Base-by-base conservation (phyloP, 2,113 vertebrate genomes). In the Struthidea cinerea region DNA sequence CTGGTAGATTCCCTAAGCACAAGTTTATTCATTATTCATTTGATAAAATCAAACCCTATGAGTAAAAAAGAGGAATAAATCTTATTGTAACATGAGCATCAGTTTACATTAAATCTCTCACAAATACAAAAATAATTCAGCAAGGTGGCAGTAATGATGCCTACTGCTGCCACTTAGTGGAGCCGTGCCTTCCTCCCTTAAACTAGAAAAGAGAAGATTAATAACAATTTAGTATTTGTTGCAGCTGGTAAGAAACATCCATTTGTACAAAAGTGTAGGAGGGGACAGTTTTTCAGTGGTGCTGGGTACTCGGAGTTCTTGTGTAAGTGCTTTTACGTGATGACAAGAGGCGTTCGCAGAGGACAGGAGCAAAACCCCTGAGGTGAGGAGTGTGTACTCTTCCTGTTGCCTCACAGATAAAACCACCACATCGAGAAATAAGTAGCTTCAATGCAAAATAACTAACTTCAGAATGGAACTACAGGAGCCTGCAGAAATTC, bases 161-260 rank as follows among this genome's bases (percentile, higher is more conserved):
- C 59, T 75, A 35, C 42, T 88, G 92, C 82, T 93, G 92, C 93
- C 92, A 75, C 87, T 93, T 82, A 88, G 91, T 83, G 95, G 92
- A 93, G 64, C 75, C 12, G 2, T 80, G 56, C 17, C 67, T 75
- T 59, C 74, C 27, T 88, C 56, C 37, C 63, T 85, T 61, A 52
- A 61, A 70, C 8, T 49, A 41, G 39, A 80, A 78, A 68, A 41
- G 20, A 55, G 26, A 41, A 37, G 15, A 30, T 35, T n/a, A 73
- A 46, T 49, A 30, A 49, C 13, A 35, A n/a, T 39, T n/a, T 20
- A 22, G 71, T 26, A 8, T 22, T 76, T 41, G 26, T 76, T 77
- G 35, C 49, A 73, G 41, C 16, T 89, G 21, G 19, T 27, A 35
- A 65, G 68, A 83, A 89, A 64, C 14, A 27, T 64, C 37, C 13